Percentiles rank a stretch among this genome's conserved stretches.
phyloP scores from a whole-genome alignment of 1,140 invertebrate genomes.

The Agrypnia vestita region DNA sequence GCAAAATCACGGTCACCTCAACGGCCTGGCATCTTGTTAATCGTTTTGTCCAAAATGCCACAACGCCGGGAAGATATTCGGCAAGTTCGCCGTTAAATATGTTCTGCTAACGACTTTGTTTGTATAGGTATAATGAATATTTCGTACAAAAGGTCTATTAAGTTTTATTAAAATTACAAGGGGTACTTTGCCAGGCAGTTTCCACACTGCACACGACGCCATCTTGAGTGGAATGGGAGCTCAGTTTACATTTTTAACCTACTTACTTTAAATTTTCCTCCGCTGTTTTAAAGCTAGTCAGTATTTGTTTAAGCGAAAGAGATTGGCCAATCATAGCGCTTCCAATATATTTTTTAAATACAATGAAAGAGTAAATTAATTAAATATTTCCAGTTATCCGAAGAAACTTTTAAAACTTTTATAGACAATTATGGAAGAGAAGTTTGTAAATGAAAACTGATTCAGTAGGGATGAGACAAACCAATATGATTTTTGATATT shows the following conservation, averaged over 20 bases:
- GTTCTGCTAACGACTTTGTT: conserved; percentile 40
- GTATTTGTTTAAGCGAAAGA: too few species aligned
- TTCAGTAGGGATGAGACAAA: too few species aligned
- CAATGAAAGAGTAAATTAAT: too few species aligned
- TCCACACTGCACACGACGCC: conserved; percentile 16
- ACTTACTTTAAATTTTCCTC: neutral
- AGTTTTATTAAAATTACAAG: conserved; percentile 44
- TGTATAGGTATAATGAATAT: conserved; percentile 42
- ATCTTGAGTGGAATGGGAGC: conserved; percentile 9
- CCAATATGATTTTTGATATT: too few species aligned
- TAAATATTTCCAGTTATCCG: too few species aligned
- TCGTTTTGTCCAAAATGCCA: conserved; percentile 36
- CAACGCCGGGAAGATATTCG: conserved; percentile 18
- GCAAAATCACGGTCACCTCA: conserved; percentile 12
- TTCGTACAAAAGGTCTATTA: conserved; percentile 39
- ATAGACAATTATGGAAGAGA: too few species aligned
- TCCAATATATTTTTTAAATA: too few species aligned
- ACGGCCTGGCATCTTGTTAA: conserved; percentile 8
- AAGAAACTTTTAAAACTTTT: too few species aligned
- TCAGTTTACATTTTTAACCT: conserved; percentile 25
- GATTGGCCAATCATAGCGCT: too few species aligned
- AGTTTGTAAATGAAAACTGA: too few species aligned
- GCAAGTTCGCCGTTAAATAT: conserved; percentile 36
- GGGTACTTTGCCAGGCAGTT: conserved; percentile 13
- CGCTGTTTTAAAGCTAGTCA: too few species aligned